These are phyloP conservation scores for Herpetotheres cachinnans DNA, from an alignment of 2,113 vertebrate genomes.

Conservation along the genomic window DNA sequence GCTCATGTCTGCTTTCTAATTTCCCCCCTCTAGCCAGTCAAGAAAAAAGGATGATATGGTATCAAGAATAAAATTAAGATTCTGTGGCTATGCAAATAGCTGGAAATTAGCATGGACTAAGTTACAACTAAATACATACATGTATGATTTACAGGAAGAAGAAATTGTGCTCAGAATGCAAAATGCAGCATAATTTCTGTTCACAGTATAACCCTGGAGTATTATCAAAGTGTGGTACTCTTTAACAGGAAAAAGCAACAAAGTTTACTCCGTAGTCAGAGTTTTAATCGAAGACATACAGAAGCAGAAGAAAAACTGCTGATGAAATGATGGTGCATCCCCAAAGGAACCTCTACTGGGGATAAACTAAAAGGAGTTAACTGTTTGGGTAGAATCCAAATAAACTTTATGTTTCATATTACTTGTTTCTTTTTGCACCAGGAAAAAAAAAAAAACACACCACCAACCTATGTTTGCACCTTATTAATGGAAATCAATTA, in stretches of 20 bases:
- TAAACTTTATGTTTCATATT: conserved; percentile 27
- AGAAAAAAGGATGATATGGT: neutral
- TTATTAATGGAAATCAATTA: conserved; percentile 68
- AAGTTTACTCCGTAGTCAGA: neutral
- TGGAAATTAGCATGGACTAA: neutral
- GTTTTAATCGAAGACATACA: conserved; percentile 27
- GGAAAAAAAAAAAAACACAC: neutral
- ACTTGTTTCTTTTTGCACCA: neutral
- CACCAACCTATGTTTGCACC: neutral
- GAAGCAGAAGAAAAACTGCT: neutral
- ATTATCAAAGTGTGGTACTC: neutral
- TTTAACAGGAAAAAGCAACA: neutral
- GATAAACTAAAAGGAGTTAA: conserved; percentile 29
- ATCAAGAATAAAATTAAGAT: neutral
- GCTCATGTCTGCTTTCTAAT: neutral
- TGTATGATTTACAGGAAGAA: neutral
- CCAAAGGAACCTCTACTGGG: neutral
- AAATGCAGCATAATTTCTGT: neutral
- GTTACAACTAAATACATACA: neutral
- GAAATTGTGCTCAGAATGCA: neutral
- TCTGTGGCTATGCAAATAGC: neutral
- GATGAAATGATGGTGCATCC: neutral
- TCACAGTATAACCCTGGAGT: neutral
- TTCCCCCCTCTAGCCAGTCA: neutral
- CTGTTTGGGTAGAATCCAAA: neutral